These are phyloP conservation scores for Stenodera caucasica DNA, from an alignment of 2,888 invertebrate genomes.

Conservation along the genomic window DNA sequence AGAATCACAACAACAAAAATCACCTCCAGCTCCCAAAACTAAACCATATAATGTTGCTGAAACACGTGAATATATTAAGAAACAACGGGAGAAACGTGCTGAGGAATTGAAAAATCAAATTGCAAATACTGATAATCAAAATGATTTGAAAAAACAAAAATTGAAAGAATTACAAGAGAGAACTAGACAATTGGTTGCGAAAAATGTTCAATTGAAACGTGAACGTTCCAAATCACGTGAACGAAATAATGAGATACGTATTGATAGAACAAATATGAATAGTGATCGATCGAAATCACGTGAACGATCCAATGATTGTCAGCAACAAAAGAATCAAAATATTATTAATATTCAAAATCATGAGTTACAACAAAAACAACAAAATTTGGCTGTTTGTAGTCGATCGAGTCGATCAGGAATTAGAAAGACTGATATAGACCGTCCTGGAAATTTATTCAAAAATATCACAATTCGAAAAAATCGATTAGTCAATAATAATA, in stretches of 20 bases:
- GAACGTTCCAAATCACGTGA: conserved; percentile 36
- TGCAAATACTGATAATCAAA: conserved; percentile 32
- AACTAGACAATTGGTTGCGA: conserved; percentile 54
- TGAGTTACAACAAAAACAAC: not conserved
- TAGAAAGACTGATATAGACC: not conserved
- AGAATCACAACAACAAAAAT: not conserved
- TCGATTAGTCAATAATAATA: not conserved
- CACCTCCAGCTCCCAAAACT: not conserved
- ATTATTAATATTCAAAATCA: not conserved
- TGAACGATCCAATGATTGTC: not conserved
- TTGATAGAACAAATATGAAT: not conserved
- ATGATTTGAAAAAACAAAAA: conserved; percentile 56
- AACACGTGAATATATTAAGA: conserved; percentile 60
- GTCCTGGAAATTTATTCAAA: not conserved
- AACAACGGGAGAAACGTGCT: conserved; percentile 59
- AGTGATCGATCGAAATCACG: conserved; percentile 8
- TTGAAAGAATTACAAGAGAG: conserved; percentile 56
- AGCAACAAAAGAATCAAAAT: not conserved
- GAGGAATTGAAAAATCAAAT: conserved; percentile 50
- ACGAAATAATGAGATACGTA: not conserved
- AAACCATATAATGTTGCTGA: conserved; percentile 57
- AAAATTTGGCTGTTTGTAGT: not conserved
- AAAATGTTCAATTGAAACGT: conserved; percentile 50
- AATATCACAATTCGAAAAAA: not conserved
- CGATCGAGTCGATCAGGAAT: not conserved